phyloP scores from a whole-genome alignment of 23 tunicate genomes.

The Styela plicata region DNA sequence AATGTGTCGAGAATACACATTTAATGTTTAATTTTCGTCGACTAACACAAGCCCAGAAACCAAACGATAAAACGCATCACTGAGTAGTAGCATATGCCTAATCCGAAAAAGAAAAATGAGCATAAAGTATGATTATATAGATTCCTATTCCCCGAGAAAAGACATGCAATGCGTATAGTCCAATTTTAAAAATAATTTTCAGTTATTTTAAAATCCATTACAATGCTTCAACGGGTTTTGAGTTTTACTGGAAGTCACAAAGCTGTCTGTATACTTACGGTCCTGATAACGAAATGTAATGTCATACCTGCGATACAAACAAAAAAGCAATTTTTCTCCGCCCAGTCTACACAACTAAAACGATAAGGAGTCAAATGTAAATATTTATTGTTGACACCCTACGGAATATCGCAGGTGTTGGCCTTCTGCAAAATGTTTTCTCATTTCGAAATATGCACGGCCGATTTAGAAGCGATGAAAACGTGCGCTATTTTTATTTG shows the following conservation, averaged over 20 bases:
- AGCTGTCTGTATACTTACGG: no score
- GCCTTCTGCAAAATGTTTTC: not conserved
- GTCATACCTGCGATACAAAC: not conserved
- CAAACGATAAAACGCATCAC: not conserved
- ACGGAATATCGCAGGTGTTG: slow-evolving; percentile 25
- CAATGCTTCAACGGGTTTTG: no score
- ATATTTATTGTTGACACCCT: slow-evolving; percentile 30
- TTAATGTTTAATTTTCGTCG: slow-evolving; percentile 21
- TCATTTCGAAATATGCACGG: not conserved
- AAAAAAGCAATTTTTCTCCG: not conserved
- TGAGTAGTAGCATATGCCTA: not conserved
- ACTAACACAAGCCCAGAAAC: not conserved
- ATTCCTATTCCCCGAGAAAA: no score
- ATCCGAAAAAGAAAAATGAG: no score
- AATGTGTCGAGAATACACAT: slow-evolving; percentile 33
- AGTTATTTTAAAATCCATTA: no score
- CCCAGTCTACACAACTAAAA: slow-evolving; percentile 1
- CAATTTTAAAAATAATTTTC: no score
- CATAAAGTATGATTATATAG: no score
- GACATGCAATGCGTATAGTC: no score
- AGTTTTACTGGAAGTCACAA: no score
- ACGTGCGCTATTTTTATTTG: no score
- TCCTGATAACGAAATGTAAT: no score
- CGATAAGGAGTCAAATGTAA: slow-evolving; percentile 13
- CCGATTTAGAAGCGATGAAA: no score